Evolutionary conservation across 2,113 vertebrate species (phyloP), one percentile per base, ranked within the genome.

Genomic region (Saccopteryx leptura): DNA sequence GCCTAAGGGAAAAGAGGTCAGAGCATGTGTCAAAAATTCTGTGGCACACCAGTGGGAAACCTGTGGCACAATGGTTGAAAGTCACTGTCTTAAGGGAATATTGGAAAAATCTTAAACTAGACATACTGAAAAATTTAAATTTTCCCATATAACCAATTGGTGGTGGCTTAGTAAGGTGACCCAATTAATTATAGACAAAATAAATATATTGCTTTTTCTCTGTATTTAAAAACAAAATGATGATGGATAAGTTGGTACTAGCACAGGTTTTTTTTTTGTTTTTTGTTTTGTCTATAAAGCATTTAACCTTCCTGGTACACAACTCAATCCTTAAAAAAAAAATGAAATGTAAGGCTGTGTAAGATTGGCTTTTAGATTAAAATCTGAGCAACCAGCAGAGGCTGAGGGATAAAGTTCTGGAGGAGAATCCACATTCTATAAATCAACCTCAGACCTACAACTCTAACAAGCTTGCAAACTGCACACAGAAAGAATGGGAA

Each of bases 271-370:
- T 39, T 39, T 39, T 39, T n/a, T n/a, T n/a, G n/a, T n/a, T n/a
- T n/a, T n/a, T n/a, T n/a, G n/a, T n/a, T n/a, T 39, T 39, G 39
- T 39, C 39, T 39, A 39, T 39, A 39, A 39, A 39, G 39, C 39
- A 39, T 39, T 39, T 39, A 39, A 39, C 39, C 39, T 39, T 39
- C 39, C 39, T 39, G 39, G 39, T 39, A 39, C 39, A 39, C 39
- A 39, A 39, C 39, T 39, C 39, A 39, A 39, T 39, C 39, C 39
- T 39, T 39, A 3, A 39, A 98, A 98, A 98, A 98, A 98, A 99
- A 69, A 23, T 66, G 98, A 98, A 98, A 98, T 98, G 97, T 98
- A 99, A 99, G 98, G 98, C 98, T 99, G 98, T 99, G 99, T 99
- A 99, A 99, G 99, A 99, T 98, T 99, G 39, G 39, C 39, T 39